Percentiles rank a stretch among this genome's conserved stretches.
Conservation (phyloP, 2,888 invertebrate species). For the Perizoma affinitatum region DNA sequence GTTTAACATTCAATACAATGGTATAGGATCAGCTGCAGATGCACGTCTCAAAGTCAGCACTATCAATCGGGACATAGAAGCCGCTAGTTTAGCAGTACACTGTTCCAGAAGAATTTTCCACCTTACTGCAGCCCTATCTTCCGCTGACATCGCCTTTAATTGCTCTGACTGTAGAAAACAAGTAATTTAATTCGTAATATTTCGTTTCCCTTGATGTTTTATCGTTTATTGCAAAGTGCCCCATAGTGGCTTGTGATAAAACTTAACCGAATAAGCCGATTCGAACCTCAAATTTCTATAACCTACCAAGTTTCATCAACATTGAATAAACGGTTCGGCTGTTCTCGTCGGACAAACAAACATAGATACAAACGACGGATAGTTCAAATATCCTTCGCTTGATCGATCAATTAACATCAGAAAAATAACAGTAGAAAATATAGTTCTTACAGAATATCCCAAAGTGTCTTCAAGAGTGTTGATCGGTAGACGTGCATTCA, state of each 20-base stretch:
- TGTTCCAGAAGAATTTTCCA: constrained; percentile 87
- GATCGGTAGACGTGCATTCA: constrained; percentile 84
- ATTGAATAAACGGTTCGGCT: too few species aligned
- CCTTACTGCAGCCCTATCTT: constrained; percentile 82
- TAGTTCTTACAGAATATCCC: constrained; percentile 78
- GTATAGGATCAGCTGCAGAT: constrained; percentile 71
- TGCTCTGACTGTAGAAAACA: constrained; percentile 71
- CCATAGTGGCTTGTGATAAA: too few species aligned
- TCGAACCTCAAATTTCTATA: too few species aligned
- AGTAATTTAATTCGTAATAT: neutral
- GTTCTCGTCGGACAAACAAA: too few species aligned
- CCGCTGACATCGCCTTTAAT: constrained; percentile 77
- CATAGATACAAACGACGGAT: too few species aligned
- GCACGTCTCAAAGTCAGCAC: constrained; percentile 65
- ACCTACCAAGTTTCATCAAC: too few species aligned
- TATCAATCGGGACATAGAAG: constrained; percentile 62
- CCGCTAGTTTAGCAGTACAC: constrained; percentile 82
- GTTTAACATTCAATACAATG: constrained; percentile 56
- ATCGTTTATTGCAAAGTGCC: too few species aligned
- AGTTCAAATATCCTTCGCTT: too few species aligned
- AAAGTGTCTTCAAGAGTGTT: constrained; percentile 84
- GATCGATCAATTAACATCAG: too few species aligned
- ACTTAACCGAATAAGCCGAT: too few species aligned
- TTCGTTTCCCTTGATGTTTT: too few species aligned
- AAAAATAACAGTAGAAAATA: neutral